Evolutionary conservation across 2,797 vertebrate genomes (phyloP).

Genomic region (Zalophus californianus): DNA sequence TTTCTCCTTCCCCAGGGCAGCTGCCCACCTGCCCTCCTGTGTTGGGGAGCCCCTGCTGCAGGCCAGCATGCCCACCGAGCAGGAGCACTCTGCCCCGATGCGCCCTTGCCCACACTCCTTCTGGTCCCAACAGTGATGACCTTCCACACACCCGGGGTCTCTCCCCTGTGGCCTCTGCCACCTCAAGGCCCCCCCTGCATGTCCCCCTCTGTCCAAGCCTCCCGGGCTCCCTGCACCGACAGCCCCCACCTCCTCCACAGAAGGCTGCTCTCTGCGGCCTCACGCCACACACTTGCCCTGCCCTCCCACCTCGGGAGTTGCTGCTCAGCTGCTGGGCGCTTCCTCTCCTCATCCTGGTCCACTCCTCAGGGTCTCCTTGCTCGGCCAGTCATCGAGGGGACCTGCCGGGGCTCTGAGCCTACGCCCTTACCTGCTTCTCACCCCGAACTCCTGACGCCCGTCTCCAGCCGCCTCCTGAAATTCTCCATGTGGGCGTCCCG

Average conservation of each 20-base stretch:
- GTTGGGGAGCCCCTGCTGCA: not conserved
- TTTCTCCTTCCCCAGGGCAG: not conserved
- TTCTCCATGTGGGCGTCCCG: not conserved
- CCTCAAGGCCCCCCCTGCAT: not conserved
- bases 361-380: not conserved
- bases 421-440: not conserved
- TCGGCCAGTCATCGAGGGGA: not conserved
- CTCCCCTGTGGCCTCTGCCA: not conserved
- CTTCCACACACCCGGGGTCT: too few relatives aligned
- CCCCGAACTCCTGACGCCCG: not conserved
- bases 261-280: not conserved
- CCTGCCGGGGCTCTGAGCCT: too few relatives aligned
- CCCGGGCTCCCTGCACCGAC: not conserved
- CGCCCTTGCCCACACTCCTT: not conserved
- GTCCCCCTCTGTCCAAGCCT: not conserved
- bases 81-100: not conserved
- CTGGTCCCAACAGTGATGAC: too few relatives aligned
- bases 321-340: not conserved
- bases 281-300: not conserved
- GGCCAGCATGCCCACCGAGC: not conserved
- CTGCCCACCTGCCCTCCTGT: not conserved
- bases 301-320: not conserved
- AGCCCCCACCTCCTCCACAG: not conserved
- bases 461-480: fast-evolving
- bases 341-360: not conserved